Conservation (phyloP, 2,797 vertebrate genomes). For the Microchirus variegatus region DNA sequence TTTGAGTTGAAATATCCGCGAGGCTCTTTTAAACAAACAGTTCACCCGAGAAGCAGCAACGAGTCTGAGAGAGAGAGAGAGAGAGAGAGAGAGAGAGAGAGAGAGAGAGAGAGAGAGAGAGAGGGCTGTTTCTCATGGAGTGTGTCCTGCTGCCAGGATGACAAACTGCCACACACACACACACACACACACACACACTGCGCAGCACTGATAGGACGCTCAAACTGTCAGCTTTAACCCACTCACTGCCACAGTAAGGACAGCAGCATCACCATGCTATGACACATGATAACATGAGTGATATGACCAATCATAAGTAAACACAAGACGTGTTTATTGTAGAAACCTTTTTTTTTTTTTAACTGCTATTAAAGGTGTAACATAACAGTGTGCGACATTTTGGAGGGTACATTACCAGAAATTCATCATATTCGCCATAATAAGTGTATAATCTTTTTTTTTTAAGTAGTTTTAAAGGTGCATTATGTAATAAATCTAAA, state of each 20-base stretch:
- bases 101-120: conserved; percentile 17
- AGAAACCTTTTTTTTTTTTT: too few relatives aligned
- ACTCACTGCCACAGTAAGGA: conserved; percentile 50
- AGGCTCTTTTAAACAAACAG: conserved; percentile 8
- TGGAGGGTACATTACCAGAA: too few relatives aligned
- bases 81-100: background rate
- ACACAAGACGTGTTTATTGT: too few relatives aligned
- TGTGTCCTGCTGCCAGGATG: conserved; percentile 69
- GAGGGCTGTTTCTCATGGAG: conserved; percentile 55
- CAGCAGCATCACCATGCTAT: too few relatives aligned
- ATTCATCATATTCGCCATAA: too few relatives aligned
- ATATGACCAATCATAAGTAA: too few relatives aligned
- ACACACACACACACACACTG: conserved; percentile 20
- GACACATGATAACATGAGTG: too few relatives aligned
- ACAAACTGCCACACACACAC: conserved; percentile 67
- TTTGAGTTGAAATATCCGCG: conserved; percentile 27
- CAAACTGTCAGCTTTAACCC: conserved; percentile 71
- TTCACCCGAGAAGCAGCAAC: background rate
- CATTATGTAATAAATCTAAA: too few relatives aligned
- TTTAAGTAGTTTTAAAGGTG: too few relatives aligned
- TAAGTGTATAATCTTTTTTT: too few relatives aligned
- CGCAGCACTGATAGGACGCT: conserved; percentile 75
- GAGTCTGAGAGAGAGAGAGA: conserved; percentile 6
- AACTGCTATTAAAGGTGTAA: too few relatives aligned
- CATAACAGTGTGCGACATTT: too few relatives aligned